Conservation (phyloP, 1,140 invertebrate genomes). For the Plutomurus gul region DNA sequence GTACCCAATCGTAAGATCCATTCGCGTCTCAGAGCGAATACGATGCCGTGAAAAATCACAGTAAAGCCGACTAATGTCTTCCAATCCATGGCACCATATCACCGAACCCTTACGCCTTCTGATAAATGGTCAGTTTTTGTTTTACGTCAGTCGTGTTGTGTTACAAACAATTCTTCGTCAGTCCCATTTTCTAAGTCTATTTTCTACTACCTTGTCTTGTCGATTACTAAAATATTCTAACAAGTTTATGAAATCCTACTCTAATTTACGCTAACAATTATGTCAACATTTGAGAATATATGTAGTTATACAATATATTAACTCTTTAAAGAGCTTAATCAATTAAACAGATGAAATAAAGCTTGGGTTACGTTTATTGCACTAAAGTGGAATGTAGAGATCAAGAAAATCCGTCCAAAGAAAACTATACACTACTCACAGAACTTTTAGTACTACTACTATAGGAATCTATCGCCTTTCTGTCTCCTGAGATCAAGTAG, state of each 20-base stretch:
- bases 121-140: neutral
- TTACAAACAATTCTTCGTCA: neutral
- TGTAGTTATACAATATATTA: neutral
- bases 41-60: conserved; percentile 49
- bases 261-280: neutral
- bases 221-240: no score
- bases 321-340: no score
- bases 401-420: neutral
- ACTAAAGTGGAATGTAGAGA: conserved; percentile 9
- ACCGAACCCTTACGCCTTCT: neutral
- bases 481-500: neutral
- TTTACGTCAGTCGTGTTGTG: neutral
- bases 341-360: conserved; percentile 7
- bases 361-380: neutral
- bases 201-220: no score
- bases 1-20: conserved; percentile 49
- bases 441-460: neutral
- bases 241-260: no score
- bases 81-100: conserved; percentile 49
- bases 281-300: neutral
- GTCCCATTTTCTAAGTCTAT: no score
- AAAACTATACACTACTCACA: neutral
- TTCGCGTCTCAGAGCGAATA: conserved; percentile 39
- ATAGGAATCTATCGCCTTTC: neutral
- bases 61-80: conserved; percentile 52